These are phyloP conservation scores for Meandrina meandrites DNA, from an alignment of 92 coral and sea anemone genomes.

Conservation along the genomic window DNA sequence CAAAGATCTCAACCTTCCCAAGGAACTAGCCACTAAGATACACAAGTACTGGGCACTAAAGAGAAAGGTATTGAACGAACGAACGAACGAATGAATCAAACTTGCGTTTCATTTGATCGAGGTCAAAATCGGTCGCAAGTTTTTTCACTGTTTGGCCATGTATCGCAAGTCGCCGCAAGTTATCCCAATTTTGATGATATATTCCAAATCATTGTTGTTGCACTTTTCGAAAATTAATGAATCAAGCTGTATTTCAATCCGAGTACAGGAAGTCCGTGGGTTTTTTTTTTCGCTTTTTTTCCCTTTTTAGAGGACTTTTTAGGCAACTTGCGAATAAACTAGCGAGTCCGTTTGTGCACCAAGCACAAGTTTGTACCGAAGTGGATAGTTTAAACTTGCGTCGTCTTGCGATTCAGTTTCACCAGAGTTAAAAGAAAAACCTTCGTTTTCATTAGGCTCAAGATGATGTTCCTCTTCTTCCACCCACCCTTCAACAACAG, in stretches of 20 bases:
- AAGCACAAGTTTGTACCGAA: not conserved
- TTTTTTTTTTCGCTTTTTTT: not conserved
- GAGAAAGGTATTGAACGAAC: constrained; percentile 72
- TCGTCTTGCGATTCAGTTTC: not conserved
- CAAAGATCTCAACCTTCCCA: constrained; percentile 77
- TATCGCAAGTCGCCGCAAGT: not conserved
- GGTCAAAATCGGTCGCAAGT: not conserved
- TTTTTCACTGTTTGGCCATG: not conserved
- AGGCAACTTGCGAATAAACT: not conserved
- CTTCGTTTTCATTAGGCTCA: constrained; percentile 63
- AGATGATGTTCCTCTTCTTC: constrained; percentile 89
- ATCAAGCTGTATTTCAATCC: not conserved
- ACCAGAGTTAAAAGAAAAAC: not conserved
- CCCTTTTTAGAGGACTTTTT: not conserved
- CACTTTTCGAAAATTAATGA: no score
- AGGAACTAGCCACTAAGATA: constrained; percentile 77
- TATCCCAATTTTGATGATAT: no score
- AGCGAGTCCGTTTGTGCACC: not conserved
- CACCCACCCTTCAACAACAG: constrained; percentile 94
- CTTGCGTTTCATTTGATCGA: no score
- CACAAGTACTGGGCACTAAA: constrained; percentile 95
- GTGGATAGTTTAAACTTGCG: not conserved
- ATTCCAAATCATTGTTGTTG: no score
- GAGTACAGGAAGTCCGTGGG: not conserved
- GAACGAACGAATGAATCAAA: no score